phyloP scores from a whole-genome alignment of 1,140 invertebrate species.

The Micrasema longulum region DNA sequence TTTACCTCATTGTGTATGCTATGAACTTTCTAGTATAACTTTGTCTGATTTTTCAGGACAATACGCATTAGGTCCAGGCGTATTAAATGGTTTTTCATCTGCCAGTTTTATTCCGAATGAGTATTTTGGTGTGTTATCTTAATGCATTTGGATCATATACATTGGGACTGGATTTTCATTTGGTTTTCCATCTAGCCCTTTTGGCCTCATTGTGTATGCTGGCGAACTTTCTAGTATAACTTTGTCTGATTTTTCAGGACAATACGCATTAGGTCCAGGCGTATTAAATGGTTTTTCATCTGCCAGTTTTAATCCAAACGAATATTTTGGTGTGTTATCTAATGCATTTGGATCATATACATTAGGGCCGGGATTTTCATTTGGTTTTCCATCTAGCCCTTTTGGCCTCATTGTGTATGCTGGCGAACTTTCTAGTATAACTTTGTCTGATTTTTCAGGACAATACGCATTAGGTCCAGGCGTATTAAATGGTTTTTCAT shows the following conservation, averaged over 20 bases:
- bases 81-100: conserved; percentile 59
- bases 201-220: conserved; percentile 69
- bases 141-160: conserved; percentile 66
- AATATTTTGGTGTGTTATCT: conserved; percentile 67
- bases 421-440: conserved; percentile 65
- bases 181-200: conserved; percentile 62
- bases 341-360: conserved; percentile 81
- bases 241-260: conserved; percentile 75
- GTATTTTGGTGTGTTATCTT: conserved; percentile 63
- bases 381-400: conserved; percentile 72
- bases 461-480: conserved; percentile 69
- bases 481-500: conserved; percentile 66
- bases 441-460: conserved; percentile 68
- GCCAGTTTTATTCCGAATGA: conserved; percentile 59
- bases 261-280: conserved; percentile 77
- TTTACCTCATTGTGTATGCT: conserved; percentile 68
- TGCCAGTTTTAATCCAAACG: conserved; percentile 65
- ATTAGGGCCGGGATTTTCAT: conserved; percentile 82
- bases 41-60: conserved; percentile 75
- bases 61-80: conserved; percentile 67
- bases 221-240: conserved; percentile 67
- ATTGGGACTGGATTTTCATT: conserved; percentile 70
- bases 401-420: conserved; percentile 67
- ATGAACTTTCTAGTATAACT: conserved; percentile 64
- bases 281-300: conserved; percentile 64